Conservation (phyloP, 2,888 invertebrate species). For the Orthonychiurus folsomi region DNA sequence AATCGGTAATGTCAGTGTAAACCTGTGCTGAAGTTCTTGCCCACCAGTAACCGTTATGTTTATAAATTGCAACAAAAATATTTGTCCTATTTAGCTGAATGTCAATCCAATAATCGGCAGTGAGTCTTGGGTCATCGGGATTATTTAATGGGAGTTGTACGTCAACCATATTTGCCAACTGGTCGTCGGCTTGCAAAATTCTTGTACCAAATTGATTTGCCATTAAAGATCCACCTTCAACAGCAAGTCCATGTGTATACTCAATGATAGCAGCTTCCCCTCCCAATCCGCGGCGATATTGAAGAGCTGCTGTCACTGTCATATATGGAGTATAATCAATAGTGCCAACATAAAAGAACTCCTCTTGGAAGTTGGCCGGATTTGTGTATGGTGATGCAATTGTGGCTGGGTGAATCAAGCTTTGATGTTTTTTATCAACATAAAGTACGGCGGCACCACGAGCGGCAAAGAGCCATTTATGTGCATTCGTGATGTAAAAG, state of each 20-base stretch:
- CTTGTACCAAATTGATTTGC: conserved; percentile 7
- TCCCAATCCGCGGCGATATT: conserved; percentile 22
- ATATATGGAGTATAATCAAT: conserved; percentile 32
- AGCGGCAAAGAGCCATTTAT: conserved; percentile 33
- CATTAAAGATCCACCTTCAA: conserved; percentile 16
- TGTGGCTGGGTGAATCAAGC: conserved; percentile 23
- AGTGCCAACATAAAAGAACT: conserved; percentile 28
- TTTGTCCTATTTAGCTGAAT: neutral
- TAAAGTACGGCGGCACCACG: conserved; percentile 22
- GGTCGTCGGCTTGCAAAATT: conserved; percentile 12
- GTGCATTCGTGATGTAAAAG: conserved; percentile 31
- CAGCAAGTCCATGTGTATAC: conserved; percentile 28
- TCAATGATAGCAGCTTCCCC: conserved; percentile 26
- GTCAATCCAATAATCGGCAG: conserved; percentile 2
- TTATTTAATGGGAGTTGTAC: conserved; percentile 7
- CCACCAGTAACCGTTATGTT: conserved; percentile 6
- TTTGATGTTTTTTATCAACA: conserved; percentile 24
- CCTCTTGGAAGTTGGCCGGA: conserved; percentile 23
- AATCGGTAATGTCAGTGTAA: conserved; percentile 11
- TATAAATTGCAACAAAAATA: conserved; percentile 1
- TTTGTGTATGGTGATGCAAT: conserved; percentile 20
- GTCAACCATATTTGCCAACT: conserved; percentile 15
- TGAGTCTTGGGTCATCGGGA: conserved; percentile 5
- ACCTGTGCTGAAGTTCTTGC: conserved; percentile 13
- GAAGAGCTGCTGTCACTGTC: conserved; percentile 24